Conservation (phyloP, 1,140 invertebrate species). For the Drosophila repletoides region DNA sequence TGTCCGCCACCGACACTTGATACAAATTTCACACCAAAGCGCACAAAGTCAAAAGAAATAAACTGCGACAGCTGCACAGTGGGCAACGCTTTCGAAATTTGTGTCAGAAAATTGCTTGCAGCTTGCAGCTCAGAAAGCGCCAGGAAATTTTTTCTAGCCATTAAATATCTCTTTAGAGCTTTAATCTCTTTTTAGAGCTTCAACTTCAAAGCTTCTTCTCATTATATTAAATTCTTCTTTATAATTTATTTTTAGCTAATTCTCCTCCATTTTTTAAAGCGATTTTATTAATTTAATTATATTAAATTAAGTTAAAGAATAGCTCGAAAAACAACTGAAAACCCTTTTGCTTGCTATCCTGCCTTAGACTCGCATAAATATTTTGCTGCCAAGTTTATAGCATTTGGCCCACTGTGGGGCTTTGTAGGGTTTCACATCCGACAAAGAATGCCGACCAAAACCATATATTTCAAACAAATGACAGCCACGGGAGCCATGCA, state of each 20-base stretch:
- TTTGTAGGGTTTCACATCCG: slow-evolving; percentile 52
- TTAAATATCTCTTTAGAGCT: no score
- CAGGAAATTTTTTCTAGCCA: no score
- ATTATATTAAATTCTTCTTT: neutral
- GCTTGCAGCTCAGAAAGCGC: neutral
- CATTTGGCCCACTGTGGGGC: slow-evolving; percentile 8
- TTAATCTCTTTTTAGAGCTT: no score
- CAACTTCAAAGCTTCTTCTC: no score
- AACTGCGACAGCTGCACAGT: slow-evolving; percentile 33
- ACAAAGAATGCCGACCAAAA: slow-evolving; percentile 8
- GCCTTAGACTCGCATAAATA: no score
- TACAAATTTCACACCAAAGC: slow-evolving; percentile 56
- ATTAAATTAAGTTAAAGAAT: no score
- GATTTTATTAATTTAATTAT: no score
- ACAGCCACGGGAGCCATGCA: slow-evolving; percentile 72
- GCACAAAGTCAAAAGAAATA: slow-evolving; percentile 29
- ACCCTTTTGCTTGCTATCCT: no score
- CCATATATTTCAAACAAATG: slow-evolving; percentile 58
- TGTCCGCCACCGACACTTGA: slow-evolving; percentile 51
- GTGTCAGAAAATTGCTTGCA: neutral
- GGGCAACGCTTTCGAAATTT: slow-evolving; percentile 6
- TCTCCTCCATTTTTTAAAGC: no score
- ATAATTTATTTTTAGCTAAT: neutral
- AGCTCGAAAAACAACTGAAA: no score
- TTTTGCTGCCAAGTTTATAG: no score